phyloP scores from a whole-genome alignment of 1,140 invertebrate species.

The Micrasema longulum region DNA sequence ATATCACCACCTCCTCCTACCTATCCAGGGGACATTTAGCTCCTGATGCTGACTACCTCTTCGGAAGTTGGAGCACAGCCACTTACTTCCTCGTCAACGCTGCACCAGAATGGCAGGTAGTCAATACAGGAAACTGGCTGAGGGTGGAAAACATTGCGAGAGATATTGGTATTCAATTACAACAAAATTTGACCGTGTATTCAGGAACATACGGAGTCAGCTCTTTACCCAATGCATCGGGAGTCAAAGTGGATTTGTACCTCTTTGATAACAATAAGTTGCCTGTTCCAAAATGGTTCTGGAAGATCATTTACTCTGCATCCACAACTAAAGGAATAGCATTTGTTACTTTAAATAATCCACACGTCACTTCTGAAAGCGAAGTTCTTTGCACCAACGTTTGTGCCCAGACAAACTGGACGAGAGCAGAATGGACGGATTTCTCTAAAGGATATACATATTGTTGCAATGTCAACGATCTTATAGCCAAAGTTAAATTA shows the following conservation, averaged over 20 bases:
- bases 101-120: slow-evolving; percentile 70
- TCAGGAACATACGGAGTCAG: slow-evolving; percentile 68
- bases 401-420: slow-evolving; percentile 57
- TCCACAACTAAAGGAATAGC: slow-evolving; percentile 59
- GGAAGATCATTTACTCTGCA: slow-evolving; percentile 64
- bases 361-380: slow-evolving; percentile 51
- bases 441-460: slow-evolving; percentile 59
- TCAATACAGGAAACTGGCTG: slow-evolving; percentile 71
- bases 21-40: slow-evolving; percentile 64
- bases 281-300: slow-evolving; percentile 64
- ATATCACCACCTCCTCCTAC: slow-evolving; percentile 57
- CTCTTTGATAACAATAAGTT: slow-evolving; percentile 57
- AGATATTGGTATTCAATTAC: slow-evolving; percentile 56
- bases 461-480: slow-evolving; percentile 60
- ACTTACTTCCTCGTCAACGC: slow-evolving; percentile 70
- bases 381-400: slow-evolving; percentile 60
- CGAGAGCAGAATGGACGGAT: slow-evolving; percentile 55
- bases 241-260: slow-evolving; percentile 57
- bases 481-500: slow-evolving; percentile 42
- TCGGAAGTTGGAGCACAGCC: slow-evolving; percentile 59
- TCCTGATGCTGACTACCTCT: slow-evolving; percentile 66
- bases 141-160: slow-evolving; percentile 60
- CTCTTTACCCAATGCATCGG: slow-evolving; percentile 57
- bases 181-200: slow-evolving; percentile 64
- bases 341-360: slow-evolving; percentile 67